Evolutionary conservation across 1,140 invertebrate species (phyloP), one percentile per base, ranked within the genome.

Genomic region (Listronotus oregonensis): DNA sequence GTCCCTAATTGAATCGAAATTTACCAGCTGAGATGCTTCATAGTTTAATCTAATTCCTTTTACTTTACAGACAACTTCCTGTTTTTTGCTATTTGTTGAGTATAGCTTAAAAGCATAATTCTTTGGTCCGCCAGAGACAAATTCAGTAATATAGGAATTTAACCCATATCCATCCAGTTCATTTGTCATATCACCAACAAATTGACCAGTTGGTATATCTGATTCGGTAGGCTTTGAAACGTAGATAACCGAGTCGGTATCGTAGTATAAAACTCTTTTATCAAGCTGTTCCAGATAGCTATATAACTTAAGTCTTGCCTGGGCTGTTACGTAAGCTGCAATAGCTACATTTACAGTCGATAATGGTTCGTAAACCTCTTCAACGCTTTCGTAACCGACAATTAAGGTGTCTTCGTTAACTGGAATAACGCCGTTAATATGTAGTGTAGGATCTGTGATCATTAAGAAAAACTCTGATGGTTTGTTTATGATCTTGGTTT

Each of bases 231-330:
- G n/a, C 15, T 40, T 66, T 10, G 63, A 50, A 3, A 70, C 18
- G 52, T 73, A 79, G 34, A 79, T 72, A 17, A 77, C 47, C 14
- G 58, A 69, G 66, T 82, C 81, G 3, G 80, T 83, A 63, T 82
- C 81, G 31, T 69, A 77, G 63, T 82, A 82, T 3, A 81, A 51
- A 4, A 75, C 75, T 32, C 72, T 49, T 1, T 68, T 40, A 15
- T 66, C 71, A 11, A 82, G 47, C 32, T 66, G 56, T 68, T 80
- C 71, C 11, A 82, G 56, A 51, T 75, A 73, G 14, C 54, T 46
- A 54, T 80, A 81, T 3, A 82, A 69, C 65, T 79, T 73, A 8
- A 82, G 56, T 2, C 80, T 56, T 0, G 79, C 80, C 51, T 78
- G 75, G 10, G 77, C 73, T 1, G 80, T 82, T 2, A 74, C 77